Evolutionary conservation across 2,797 vertebrate species (phyloP), one percentile per base, ranked within the genome.

Genomic region (Hyperoplus immaculatus): DNA sequence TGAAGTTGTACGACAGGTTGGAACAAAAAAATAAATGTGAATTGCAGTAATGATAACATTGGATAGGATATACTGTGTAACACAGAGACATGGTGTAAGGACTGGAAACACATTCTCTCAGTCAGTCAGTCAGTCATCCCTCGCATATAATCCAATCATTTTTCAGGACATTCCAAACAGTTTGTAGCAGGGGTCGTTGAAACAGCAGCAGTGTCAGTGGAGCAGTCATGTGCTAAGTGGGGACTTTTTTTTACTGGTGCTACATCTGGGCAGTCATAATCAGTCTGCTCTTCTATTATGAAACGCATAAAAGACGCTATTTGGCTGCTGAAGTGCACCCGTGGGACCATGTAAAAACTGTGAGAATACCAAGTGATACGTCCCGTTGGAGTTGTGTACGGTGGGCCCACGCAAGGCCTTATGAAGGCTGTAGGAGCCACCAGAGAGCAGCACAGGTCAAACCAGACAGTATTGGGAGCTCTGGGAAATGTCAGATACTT

Each of bases 371-470:
- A 39, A 73, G 68, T 61, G 72, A 73, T 78, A 16, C 4, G 21
- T 81, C 77, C 77, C 47, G 0, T 43, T 8, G 46, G 80, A 74
- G 56, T 18, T 21, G n/a, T 80, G 67, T 67, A 42, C n/a, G 47
- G 59, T 9, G 10, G 67, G 60, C 18, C 46, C 42, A 63, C 0
- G 29, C 55, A 65, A 61, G 66, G 46, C 53, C 39, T 36, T 50
- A 72, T 71, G 76, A 80, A 72, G 74, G 53, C 56, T 78, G 18
- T 77, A 81, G n/a, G 76, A 88, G 78, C 81, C 86, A 86, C 75
- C 81, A 78, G 86, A 87, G 84, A 88, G 83, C 82, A 82, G 76
- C 69, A 67, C 18, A 41, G 86, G 80, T 86, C 80, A 84, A 71
- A 85, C 15, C 21, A 80, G 74, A 83, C 41, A 16, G 41, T 39